These are phyloP conservation scores for Phyllotreta striolata DNA, from an alignment of 2,888 invertebrate genomes.

Conservation along the genomic window DNA sequence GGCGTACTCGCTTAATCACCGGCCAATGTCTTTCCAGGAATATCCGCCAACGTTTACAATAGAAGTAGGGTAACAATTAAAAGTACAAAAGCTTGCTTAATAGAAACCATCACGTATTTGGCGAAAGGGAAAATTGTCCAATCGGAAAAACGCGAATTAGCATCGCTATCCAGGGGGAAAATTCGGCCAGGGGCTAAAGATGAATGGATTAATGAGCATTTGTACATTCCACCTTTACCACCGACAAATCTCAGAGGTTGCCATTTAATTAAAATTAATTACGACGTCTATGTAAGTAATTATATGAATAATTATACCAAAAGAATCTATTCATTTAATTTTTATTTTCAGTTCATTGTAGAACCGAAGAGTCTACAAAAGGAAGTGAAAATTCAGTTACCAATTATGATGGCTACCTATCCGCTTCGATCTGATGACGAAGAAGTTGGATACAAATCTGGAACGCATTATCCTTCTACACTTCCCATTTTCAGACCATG, in stretches of 20 bases:
- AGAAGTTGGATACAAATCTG: constrained; percentile 73
- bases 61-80: constrained; percentile 85
- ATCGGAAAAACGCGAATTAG: constrained; percentile 85
- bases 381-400: constrained; percentile 89
- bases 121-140: constrained; percentile 87
- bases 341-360: constrained; percentile 78
- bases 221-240: constrained; percentile 92
- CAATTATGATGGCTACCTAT: constrained; percentile 91
- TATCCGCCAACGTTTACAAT: constrained; percentile 86
- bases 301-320: not conserved
- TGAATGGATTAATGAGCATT: constrained; percentile 86
- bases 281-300: constrained; percentile 87
- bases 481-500: constrained; percentile 91
- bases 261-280: constrained; percentile 91
- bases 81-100: constrained; percentile 84
- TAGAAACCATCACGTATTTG: constrained; percentile 88
- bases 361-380: constrained; percentile 92
- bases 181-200: constrained; percentile 82
- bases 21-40: constrained; percentile 48
- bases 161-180: constrained; percentile 80
- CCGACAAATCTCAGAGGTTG: constrained; percentile 94
- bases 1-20: too few species aligned
- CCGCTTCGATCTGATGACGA: constrained; percentile 77
- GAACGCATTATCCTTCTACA: constrained; percentile 92
- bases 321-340: constrained; percentile 32